Evolutionary conservation across 1,140 invertebrate genomes (phyloP).

Genomic region (Aphaenogaster floridana): DNA sequence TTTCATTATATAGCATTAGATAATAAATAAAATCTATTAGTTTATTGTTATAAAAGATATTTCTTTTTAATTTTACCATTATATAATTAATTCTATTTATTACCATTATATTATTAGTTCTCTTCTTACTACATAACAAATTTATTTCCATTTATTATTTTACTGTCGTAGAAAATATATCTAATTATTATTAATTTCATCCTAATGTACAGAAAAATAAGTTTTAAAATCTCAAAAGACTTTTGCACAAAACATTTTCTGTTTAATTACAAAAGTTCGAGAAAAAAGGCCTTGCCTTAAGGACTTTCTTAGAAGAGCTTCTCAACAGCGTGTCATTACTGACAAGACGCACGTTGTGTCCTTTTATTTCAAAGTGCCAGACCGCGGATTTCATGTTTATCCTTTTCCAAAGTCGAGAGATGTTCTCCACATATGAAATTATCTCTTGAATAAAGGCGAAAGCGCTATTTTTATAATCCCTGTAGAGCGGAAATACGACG

Average conservation of each 20-base stretch:
- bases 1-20: not conserved
- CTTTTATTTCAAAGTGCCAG: not conserved
- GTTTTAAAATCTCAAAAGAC: not conserved
- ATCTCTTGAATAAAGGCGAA: constrained; percentile 1
- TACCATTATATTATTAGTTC: not conserved
- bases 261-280: constrained; percentile 17
- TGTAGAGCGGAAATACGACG: not conserved
- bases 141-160: constrained; percentile 9
- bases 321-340: constrained; percentile 11
- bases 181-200: not conserved
- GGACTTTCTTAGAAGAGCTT: not conserved
- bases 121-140: not conserved
- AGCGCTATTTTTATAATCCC: not conserved
- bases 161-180: not conserved
- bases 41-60: not conserved
- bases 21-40: not conserved
- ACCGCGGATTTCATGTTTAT: not conserved
- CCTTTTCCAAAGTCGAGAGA: constrained; percentile 11
- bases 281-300: not conserved
- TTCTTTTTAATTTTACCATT: not conserved
- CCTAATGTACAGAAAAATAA: not conserved
- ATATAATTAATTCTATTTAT: not conserved
- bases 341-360: not conserved
- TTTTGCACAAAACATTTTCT: constrained; percentile 10
- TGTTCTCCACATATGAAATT: constrained; percentile 18